Evolutionary conservation across 1,140 invertebrate genomes (phyloP), one percentile per base, ranked within the genome.

Genomic region (Achroia grisella): DNA sequence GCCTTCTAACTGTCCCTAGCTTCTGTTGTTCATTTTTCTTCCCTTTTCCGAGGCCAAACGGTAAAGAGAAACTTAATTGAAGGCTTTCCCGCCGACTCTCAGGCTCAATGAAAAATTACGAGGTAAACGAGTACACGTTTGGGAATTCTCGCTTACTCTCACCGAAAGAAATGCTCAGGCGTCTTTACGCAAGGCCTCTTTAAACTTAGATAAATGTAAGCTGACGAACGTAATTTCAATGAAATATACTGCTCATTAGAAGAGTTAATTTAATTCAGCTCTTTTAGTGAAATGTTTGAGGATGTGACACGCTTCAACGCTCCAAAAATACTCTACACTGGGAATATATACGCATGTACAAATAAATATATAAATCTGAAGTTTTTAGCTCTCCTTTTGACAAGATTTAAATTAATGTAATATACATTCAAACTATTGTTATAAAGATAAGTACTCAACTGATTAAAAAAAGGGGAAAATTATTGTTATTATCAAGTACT

Each of bases 51-150:
- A 55, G 55, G 61, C 56, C 63, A 77, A 73, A 77, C 71, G 68
- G 69, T 70, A 80, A 80, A 80, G 76, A 84, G 80, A 78, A 81
- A 78, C 80, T 84, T 84, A 84, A 84, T 84, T 84, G 80, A 72
- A 77, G 80, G 76, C 69, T 74, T 78, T 72, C 54, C 68, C 62
- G 62, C 59, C 71, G 68, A 74, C 69, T 76, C 71, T 74, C 67
- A 55, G 73, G 66, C 79, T 80, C 80, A 84, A 84, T 84, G 80
- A 84, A 80, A 84, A 81, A 84, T 84, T 81, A 84, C 74, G 74
- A 77, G 75, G 54, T 71, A 81, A 80, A 78, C 74, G 73, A 78
- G 77, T 62, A 70, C 65, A 77, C 74, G 71, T 72, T 62, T 40
- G 69, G 66, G 70, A 80, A 80, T 80, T 73, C 66, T 43, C 52